These are phyloP conservation scores for Abrostola tripartita DNA, from an alignment of 2,888 invertebrate genomes.

Conservation along the genomic window DNA sequence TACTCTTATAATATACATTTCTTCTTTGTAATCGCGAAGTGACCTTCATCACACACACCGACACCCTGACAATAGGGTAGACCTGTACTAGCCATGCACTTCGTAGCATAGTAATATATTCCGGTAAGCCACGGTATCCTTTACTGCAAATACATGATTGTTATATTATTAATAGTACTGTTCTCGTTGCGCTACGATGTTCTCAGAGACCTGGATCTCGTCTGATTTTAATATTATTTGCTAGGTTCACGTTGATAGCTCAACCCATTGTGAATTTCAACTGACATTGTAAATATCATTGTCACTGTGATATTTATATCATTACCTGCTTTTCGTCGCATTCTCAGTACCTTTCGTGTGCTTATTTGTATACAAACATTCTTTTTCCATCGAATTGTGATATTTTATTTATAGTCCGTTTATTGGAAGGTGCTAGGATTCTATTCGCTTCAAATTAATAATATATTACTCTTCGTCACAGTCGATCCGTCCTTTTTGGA, in stretches of 20 bases:
- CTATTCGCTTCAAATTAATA: conserved; percentile 10
- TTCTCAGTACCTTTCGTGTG: conserved; percentile 23
- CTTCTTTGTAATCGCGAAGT: not conserved
- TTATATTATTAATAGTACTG: not conserved
- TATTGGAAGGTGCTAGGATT: conserved; percentile 24
- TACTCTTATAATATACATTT: not conserved
- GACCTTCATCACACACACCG: no score
- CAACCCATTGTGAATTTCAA: conserved; percentile 5
- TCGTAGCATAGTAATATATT: conserved; percentile 4
- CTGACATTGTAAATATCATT: conserved; percentile 69
- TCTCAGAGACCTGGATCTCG: conserved; percentile 21
- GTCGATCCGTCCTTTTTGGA: conserved; percentile 30
- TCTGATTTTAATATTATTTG: conserved; percentile 18
- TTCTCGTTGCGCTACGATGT: conserved; percentile 10
- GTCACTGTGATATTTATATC: conserved; percentile 62
- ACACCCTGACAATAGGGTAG: not conserved
- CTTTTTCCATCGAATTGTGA: conserved; percentile 57
- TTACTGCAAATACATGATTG: not conserved
- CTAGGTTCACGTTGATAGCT: not conserved
- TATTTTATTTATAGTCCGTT: conserved; percentile 42
- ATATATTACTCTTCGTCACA: conserved; percentile 10
- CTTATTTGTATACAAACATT: conserved; percentile 47
- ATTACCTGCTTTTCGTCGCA: conserved; percentile 37
- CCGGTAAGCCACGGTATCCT: not conserved
- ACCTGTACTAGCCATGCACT: not conserved